Evolutionary conservation across 2,888 invertebrate genomes (phyloP).

Genomic region (Galerucella calmariensis): DNA sequence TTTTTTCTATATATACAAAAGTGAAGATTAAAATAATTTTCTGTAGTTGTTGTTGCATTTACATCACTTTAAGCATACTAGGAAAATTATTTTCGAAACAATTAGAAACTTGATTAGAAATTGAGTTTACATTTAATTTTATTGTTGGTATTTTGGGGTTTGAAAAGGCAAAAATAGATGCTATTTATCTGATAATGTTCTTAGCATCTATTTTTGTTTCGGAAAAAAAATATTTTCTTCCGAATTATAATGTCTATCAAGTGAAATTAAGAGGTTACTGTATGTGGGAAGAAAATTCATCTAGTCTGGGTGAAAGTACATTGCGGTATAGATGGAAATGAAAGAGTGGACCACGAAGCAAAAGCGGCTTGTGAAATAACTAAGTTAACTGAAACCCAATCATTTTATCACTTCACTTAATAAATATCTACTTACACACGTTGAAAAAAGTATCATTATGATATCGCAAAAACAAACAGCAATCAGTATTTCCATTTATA

Average conservation of each 20-base stretch:
- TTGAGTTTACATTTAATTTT: conserved; percentile 7
- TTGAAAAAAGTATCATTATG: too few species aligned
- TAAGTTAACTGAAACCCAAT: too few species aligned
- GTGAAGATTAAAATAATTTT: conserved; percentile 16
- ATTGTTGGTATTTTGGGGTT: conserved; percentile 16
- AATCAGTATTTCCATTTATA: too few species aligned
- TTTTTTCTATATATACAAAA: conserved; percentile 16
- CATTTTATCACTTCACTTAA: too few species aligned
- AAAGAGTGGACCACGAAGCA: too few species aligned
- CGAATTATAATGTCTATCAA: neutral
- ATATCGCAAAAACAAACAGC: too few species aligned
- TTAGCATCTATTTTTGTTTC: neutral
- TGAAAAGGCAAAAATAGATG: neutral
- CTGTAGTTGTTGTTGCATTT: conserved; percentile 17
- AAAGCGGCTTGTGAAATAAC: too few species aligned
- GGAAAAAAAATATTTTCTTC: neutral
- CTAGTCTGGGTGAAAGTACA: too few species aligned
- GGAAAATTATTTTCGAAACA: conserved; percentile 12
- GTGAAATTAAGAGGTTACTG: neutral
- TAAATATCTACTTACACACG: too few species aligned
- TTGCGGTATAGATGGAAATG: too few species aligned
- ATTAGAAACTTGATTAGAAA: conserved; percentile 16
- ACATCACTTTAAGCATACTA: conserved; percentile 34
- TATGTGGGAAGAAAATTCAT: too few species aligned
- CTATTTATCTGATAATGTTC: neutral